Base-by-base conservation (phyloP, 2,113 vertebrate genomes). In the Callorhinus ursinus region DNA sequence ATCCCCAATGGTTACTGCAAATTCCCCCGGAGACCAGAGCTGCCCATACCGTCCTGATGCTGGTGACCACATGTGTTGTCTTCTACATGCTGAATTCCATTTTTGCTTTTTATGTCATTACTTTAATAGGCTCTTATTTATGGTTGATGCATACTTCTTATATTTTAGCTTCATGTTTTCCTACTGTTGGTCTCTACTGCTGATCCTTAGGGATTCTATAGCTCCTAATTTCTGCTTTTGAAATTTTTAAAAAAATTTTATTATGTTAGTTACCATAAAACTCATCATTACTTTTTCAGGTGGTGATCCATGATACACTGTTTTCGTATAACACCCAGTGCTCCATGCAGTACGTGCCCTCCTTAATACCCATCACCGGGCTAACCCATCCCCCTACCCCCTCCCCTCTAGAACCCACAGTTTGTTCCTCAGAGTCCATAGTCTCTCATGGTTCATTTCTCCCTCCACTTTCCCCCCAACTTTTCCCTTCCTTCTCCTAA, bases 71-170 rank as follows among this genome's bases (percentile, higher is more conserved):
- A 9, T 39, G 14, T 49, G 59, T 10, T 19, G 2, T 8, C 7
- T 67, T 18, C 7, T 16, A 39, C 12, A 7, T 36, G 1, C 4
- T 4, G 24, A 5, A 39, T 39, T 59, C 77, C 13, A 9, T 14
- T 11, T 14, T 15, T 7, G 18, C 13, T 33, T 19, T 65, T 69
- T 5, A 49, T 26, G 1, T 31, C 18, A 19, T 3, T 7, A 0
- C 8, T 5, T 33, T 53, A 79, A 1, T 21, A 4, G 15, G 22
- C 2, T 14, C 13, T 61, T 2, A 0, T 36, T 24, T n/a, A 0
- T 15, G 26, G 39, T 2, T 51, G 80, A 15, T 16, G 16, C 6
- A 2, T 4, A 9, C 22, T 12, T 65, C 65, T 65, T 13, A 9
- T 42, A 7, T 46, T 42, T n/a, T 36, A 7, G 15, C 0, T 46